Percentiles rank a stretch among this genome's conserved stretches.
These are phyloP conservation scores for Prorops nasuta DNA, from an alignment of 1,140 invertebrate genomes.

Conservation along the genomic window DNA sequence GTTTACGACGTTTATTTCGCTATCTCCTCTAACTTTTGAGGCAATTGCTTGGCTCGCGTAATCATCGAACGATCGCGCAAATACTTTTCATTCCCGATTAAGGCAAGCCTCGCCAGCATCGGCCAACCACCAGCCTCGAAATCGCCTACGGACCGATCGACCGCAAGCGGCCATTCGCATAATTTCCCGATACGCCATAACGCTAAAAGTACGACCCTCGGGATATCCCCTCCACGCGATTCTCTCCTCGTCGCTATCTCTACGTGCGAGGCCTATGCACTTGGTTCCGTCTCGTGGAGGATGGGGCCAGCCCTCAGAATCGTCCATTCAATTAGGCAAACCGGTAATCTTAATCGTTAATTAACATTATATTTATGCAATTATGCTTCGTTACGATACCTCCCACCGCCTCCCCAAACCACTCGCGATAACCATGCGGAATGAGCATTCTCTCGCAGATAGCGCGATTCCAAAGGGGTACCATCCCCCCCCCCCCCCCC, in stretches of 20 bases:
- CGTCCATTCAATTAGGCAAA: slow-evolving; percentile 49
- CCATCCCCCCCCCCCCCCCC: too few species aligned
- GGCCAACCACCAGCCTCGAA: too few species aligned
- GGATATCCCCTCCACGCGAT: slow-evolving; percentile 5
- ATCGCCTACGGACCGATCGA: too few species aligned
- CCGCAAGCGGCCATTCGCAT: slow-evolving; percentile 26
- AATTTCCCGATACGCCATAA: slow-evolving; percentile 40
- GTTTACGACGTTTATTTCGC: too few species aligned
- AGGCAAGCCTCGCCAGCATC: background rate
- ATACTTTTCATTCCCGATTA: background rate
- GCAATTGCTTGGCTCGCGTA: too few species aligned
- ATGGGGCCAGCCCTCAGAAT: too few species aligned
- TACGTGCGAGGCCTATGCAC: background rate
- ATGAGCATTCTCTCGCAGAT: too few species aligned
- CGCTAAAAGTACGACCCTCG: slow-evolving; percentile 24
- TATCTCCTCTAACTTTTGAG: too few species aligned
- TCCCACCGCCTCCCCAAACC: background rate
- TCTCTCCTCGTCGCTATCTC: slow-evolving; percentile 2
- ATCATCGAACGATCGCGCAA: too few species aligned
- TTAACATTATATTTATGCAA: slow-evolving; percentile 51
- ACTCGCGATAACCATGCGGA: too few species aligned
- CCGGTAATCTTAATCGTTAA: slow-evolving; percentile 47
- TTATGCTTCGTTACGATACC: slow-evolving; percentile 44
- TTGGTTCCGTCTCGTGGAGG: background rate
- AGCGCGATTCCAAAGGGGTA: too few species aligned